A percentile compares a stretch with the other conserved stretches of the same genome.
Evolutionary conservation across 2,113 vertebrate genomes (phyloP).

Genomic region (Ondatra zibethicus): DNA sequence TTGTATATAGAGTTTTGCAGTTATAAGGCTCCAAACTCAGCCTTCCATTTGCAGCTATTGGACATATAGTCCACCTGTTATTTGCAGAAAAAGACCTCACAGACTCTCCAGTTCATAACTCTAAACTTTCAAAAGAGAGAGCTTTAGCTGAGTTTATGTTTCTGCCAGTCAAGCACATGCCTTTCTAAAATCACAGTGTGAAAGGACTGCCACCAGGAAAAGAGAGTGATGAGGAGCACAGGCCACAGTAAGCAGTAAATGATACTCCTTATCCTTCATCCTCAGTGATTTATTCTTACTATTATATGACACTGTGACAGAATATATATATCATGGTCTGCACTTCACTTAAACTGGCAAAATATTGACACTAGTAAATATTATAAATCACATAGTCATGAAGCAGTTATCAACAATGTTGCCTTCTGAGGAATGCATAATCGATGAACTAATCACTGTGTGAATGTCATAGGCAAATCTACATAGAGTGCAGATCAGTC

Average conservation of each 20-base stretch:
- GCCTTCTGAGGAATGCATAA: background rate
- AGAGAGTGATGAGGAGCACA: too few species aligned
- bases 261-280: background rate
- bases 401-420: background rate
- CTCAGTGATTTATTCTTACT: background rate
- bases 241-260: background rate
- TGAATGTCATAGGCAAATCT: background rate
- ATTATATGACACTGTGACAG: background rate
- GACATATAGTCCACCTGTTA: background rate
- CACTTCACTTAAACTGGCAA: background rate
- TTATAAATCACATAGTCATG: background rate
- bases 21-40: background rate
- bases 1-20: background rate
- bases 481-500: background rate
- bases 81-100: background rate
- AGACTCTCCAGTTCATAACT: too few species aligned
- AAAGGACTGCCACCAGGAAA: background rate
- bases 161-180: background rate
- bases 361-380: background rate
- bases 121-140: background rate
- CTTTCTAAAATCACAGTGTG: too few species aligned
- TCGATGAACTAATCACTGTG: background rate
- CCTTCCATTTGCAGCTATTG: background rate
- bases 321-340: background rate
- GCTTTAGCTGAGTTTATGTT: background rate